Conservation (phyloP, 1,140 invertebrate species). For the Monochamus saltuarius region DNA sequence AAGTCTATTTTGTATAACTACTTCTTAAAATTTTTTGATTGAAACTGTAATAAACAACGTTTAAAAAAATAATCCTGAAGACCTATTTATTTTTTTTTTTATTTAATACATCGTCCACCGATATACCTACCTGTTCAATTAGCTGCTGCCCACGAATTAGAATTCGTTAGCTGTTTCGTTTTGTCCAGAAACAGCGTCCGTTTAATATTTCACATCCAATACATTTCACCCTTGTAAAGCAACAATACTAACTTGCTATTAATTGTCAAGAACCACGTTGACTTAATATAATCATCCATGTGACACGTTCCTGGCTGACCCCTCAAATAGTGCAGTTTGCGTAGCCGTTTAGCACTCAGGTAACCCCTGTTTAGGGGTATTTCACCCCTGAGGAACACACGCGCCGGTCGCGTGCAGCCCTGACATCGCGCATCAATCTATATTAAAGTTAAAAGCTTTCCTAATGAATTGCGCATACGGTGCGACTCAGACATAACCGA, state of each 20-base stretch:
- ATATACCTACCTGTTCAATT: no score
- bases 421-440: slow-evolving; percentile 47
- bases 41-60: no score
- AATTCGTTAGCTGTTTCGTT: no score
- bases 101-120: no score
- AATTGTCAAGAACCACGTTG: neutral
- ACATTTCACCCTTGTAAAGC: no score
- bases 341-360: neutral
- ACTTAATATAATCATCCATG: neutral
- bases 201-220: no score
- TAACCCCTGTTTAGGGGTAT: neutral
- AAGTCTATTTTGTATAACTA: no score
- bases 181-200: no score
- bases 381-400: neutral
- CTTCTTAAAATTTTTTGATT: no score
- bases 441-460: slow-evolving; percentile 51
- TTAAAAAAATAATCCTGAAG: no score
- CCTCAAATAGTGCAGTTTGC: neutral
- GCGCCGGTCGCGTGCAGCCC: slow-evolving; percentile 40
- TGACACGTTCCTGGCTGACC: neutral
- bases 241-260: neutral
- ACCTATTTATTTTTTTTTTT: no score
- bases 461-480: slow-evolving; percentile 45
- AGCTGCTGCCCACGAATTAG: no score
- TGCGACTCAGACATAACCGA: neutral